Evolutionary conservation across 92 coral and sea anemone genomes (phyloP), one percentile per base, ranked within the genome.

Genomic region (Siderastrea siderea): DNA sequence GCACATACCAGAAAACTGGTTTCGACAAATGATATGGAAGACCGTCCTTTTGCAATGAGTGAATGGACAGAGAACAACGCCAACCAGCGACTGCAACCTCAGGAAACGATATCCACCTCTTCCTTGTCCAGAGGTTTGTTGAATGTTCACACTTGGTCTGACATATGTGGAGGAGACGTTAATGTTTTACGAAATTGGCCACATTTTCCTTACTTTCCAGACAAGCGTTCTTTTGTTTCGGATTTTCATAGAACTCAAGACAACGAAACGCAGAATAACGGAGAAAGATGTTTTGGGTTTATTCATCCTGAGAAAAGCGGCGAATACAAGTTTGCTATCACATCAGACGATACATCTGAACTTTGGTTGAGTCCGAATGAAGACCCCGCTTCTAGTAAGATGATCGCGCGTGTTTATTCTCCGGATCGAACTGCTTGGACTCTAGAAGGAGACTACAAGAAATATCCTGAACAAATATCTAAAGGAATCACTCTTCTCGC

Each of bases 281-380:
- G 83, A 16, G 38, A 63, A 15, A 63, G 88, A 51, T 50, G 75
- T 38, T 84, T 84, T 53, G 88, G 88, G 10, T 75, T 74, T 26
- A 14, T 84, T 52, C 68, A 75, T 50, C 75, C 88, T 0, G 6
- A 52, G 61, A 2, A 4, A 15, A 51, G 55, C 43, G 81, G 82
- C 10, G 12, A 17, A 16, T 84, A 84, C 46, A 49, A 47, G 62
- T 84, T 84, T 50, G 88, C 88, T 16, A 74, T 84, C 71, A 16
- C 81, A 15, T 84, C 88, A 9, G 73, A 75, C 50, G 88, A 74
- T n/a, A 74, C 88, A 4, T 84, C 88, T 2, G 88, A 84, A 47
- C 55, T 84, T 12, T 84, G 88, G 88, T 14, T 84, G n/a, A 84
- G 88, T 63, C 10, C 49, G 49, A 61, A 62, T n/a, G 80, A 84